A percentile compares a stretch with the other conserved stretches of the same genome.
Evolutionary conservation across 2,113 vertebrate genomes (phyloP).

Genomic region (Octodon degus): DNA sequence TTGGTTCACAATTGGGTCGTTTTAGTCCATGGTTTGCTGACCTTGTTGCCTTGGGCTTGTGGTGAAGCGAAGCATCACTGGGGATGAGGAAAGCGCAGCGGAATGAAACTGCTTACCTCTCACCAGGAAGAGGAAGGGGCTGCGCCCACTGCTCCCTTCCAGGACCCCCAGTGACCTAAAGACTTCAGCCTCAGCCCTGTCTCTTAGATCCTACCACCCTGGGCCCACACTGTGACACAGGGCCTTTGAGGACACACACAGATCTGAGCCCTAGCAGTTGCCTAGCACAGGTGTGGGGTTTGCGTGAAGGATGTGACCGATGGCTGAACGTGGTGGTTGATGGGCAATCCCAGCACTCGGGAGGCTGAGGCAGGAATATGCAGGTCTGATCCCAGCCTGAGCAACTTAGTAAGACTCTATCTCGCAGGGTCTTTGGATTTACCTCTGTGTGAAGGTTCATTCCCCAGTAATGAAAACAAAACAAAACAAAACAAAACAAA

Average conservation of each 20-base stretch:
- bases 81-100: background rate
- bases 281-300: background rate
- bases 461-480: background rate
- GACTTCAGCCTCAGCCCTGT: background rate
- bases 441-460: background rate
- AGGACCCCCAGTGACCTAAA: background rate
- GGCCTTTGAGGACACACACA: background rate
- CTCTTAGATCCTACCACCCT: background rate
- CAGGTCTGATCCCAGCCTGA: background rate
- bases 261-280: background rate
- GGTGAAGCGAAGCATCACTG: background rate
- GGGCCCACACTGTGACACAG: background rate
- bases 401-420: background rate
- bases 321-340: background rate
- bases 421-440: background rate
- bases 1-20: background rate
- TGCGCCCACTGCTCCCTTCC: background rate
- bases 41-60: background rate
- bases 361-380: background rate
- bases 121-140: background rate
- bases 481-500: background rate
- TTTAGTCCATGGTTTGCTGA: background rate
- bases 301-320: rapidly evolving
- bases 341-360: background rate
- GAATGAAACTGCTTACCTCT: background rate